These are phyloP conservation scores for Capromys pilorides DNA, from an alignment of 2,797 vertebrate genomes.

Conservation along the genomic window DNA sequence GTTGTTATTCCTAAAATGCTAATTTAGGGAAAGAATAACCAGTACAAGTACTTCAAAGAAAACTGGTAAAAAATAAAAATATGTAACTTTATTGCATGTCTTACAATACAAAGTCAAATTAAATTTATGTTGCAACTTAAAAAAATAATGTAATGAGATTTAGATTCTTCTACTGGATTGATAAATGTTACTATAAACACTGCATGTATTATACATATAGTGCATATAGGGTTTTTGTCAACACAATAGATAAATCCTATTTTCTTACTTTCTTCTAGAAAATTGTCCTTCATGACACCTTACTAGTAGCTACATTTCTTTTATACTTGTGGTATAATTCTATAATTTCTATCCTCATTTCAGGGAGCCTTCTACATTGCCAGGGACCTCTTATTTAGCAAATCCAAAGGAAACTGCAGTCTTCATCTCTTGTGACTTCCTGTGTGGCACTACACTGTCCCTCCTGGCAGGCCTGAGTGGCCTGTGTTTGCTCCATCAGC, in stretches of 20 bases:
- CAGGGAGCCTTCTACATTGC: not conserved
- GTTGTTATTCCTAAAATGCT: not conserved
- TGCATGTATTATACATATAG: not conserved
- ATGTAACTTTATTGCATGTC: not conserved
- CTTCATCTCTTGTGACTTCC: not conserved
- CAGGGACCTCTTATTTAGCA: not conserved
- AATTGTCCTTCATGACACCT: not conserved
- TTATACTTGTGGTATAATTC: not conserved
- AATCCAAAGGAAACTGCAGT: not conserved
- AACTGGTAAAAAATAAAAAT: not conserved
- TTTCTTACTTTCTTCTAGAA: not conserved
- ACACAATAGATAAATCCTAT: not conserved
- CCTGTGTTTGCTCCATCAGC: not conserved
- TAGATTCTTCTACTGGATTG: not conserved
- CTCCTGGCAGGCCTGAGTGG: not conserved
- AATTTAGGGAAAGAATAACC: not conserved
- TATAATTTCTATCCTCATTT: not conserved
- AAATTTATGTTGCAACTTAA: not conserved
- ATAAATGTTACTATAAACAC: constrained; percentile 29
- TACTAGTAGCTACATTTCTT: not conserved
- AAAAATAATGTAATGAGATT: not conserved
- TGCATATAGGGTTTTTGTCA: not conserved
- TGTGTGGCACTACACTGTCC: not conserved
- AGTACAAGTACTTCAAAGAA: not conserved
- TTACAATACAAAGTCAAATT: not conserved